These are phyloP conservation scores for Ceriagrion tenellum DNA, from an alignment of 2,888 invertebrate species.

Conservation along the genomic window DNA sequence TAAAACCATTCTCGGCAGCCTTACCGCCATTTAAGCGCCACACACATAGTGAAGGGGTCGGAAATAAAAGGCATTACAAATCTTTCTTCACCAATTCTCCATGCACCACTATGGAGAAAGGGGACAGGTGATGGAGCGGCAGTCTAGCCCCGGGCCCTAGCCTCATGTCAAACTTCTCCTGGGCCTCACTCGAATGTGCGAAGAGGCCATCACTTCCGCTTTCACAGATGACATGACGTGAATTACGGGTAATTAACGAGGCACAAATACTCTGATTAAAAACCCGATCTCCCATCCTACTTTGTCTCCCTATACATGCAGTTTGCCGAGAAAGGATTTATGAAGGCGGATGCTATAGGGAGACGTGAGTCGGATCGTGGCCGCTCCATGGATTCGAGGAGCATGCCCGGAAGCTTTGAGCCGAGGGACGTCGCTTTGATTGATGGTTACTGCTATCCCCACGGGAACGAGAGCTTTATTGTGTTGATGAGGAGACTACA, in stretches of 20 bases:
- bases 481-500: conserved; percentile 37
- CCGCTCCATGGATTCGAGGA: neutral
- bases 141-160: neutral
- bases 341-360: neutral
- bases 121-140: conserved; percentile 65
- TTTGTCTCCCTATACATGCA: neutral
- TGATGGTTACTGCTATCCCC: conserved; percentile 43
- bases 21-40: neutral
- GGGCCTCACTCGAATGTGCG: neutral
- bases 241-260: conserved; percentile 66
- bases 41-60: neutral
- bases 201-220: neutral
- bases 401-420: conserved; percentile 33
- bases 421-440: conserved; percentile 38
- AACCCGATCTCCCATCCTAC: neutral
- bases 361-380: neutral
- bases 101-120: conserved; percentile 19
- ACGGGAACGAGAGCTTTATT: neutral
- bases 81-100: conserved; percentile 42
- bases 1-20: neutral
- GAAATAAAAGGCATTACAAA: neutral
- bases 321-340: neutral
- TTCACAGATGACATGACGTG: conserved; percentile 42
- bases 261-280: conserved; percentile 63
- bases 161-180: conserved; percentile 18